phyloP scores from a whole-genome alignment of 2,113 vertebrate genomes.

The Oreocharis arfaki region DNA sequence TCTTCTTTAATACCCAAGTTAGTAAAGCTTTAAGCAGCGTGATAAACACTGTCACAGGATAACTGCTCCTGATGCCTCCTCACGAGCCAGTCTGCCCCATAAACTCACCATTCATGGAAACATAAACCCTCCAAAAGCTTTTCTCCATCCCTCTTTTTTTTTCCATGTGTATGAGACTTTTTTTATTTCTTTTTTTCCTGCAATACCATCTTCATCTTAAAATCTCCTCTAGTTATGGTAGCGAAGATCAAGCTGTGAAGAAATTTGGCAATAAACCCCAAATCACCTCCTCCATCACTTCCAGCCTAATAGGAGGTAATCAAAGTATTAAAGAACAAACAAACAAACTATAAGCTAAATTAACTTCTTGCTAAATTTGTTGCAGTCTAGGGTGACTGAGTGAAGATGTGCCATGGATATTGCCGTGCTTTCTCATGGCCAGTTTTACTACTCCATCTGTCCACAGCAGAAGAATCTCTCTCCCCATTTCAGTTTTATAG shows the following conservation, averaged over 20 bases:
- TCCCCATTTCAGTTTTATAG: background rate
- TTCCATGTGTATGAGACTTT: background rate
- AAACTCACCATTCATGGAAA: background rate
- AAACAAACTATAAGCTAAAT: background rate
- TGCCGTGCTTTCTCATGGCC: background rate
- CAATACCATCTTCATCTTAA: background rate
- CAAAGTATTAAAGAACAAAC: background rate
- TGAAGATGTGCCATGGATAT: background rate
- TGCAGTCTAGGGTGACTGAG: background rate
- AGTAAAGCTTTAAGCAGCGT: background rate
- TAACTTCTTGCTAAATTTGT: background rate
- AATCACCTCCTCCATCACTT: background rate
- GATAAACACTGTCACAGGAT: background rate
- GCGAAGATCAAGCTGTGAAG: background rate
- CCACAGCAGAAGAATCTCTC: background rate
- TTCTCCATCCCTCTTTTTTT: background rate
- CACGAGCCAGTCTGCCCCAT: background rate
- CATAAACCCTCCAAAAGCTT: background rate
- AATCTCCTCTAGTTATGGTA: background rate
- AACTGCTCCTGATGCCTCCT: background rate
- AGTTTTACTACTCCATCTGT: slow-evolving; percentile 43
- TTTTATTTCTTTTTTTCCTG: background rate
- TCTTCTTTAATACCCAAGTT: background rate
- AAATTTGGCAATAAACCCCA: background rate
- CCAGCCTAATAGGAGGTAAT: background rate